Evolutionary conservation across 2,888 invertebrate species (phyloP).

Genomic region (Tiliacea citrago): DNA sequence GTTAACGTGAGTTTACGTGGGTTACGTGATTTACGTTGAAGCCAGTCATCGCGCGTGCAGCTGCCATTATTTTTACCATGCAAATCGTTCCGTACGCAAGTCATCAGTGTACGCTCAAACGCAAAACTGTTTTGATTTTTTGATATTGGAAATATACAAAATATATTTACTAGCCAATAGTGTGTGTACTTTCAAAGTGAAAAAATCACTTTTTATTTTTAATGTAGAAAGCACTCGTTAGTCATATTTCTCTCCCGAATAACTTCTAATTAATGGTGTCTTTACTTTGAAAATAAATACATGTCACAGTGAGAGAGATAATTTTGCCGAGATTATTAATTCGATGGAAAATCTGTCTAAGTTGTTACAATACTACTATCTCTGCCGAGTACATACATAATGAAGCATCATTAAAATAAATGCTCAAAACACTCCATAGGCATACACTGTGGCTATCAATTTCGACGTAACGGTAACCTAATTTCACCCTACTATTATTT

Average conservation of each 20-base stretch:
- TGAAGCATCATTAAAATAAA: no score
- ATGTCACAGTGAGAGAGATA: neutral
- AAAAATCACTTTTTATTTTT: neutral
- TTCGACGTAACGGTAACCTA: slow-evolving; percentile 1
- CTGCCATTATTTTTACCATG: slow-evolving; percentile 61
- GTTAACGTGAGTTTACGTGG: slow-evolving; percentile 45
- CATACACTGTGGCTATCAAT: neutral
- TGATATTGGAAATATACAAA: neutral
- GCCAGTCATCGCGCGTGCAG: slow-evolving; percentile 58
- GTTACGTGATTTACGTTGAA: slow-evolving; percentile 40
- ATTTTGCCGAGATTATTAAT: neutral
- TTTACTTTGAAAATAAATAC: no score
- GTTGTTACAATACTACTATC: neutral
- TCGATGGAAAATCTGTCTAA: neutral
- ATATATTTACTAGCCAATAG: neutral
- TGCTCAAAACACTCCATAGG: neutral
- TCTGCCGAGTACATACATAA: no score
- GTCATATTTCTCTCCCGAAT: neutral
- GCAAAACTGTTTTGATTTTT: slow-evolving; percentile 20
- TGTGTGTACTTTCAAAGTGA: neutral
- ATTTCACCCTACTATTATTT: slow-evolving; percentile 20
- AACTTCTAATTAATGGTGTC: neutral
- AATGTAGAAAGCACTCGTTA: neutral
- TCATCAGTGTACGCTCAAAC: slow-evolving; percentile 51
- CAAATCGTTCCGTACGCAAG: slow-evolving; percentile 59